These are phyloP conservation scores for Leucopsar rothschildi DNA, from an alignment of 2,113 vertebrate species.

Conservation along the genomic window DNA sequence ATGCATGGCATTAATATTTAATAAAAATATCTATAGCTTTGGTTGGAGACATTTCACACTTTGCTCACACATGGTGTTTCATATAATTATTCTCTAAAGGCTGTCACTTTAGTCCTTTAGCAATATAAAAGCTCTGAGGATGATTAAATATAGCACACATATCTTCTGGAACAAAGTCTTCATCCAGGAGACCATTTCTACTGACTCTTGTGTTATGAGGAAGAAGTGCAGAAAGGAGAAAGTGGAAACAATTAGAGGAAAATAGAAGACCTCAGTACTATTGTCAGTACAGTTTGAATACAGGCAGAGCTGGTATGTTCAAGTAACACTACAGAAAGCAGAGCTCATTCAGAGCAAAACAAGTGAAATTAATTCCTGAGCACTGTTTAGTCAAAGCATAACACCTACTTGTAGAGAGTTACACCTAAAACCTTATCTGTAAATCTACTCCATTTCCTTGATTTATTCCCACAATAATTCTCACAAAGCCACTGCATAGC, in stretches of 20 bases:
- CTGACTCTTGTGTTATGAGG: neutral
- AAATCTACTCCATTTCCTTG: neutral
- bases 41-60: constrained; percentile 69
- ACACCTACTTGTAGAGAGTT: neutral
- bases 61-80: constrained; percentile 66
- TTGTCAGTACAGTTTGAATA: neutral
- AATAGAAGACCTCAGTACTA: neutral
- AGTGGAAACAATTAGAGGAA: neutral
- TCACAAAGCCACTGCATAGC: neutral
- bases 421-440: neutral
- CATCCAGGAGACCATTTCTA: neutral
- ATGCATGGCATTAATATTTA: constrained; percentile 75
- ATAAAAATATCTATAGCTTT: constrained; percentile 70
- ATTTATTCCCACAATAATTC: neutral
- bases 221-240: neutral
- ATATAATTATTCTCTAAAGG: constrained; percentile 65
- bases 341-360: neutral
- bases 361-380: neutral
- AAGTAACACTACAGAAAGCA: neutral
- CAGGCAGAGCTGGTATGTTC: neutral
- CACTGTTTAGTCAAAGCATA: neutral
- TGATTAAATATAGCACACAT: constrained; percentile 44
- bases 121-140: constrained; percentile 51
- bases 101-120: constrained; percentile 22
- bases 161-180: neutral